Evolutionary conservation across 1,140 invertebrate species (phyloP), one percentile per base, ranked within the genome.

Genomic region (Druon quercuslanigerum): DNA sequence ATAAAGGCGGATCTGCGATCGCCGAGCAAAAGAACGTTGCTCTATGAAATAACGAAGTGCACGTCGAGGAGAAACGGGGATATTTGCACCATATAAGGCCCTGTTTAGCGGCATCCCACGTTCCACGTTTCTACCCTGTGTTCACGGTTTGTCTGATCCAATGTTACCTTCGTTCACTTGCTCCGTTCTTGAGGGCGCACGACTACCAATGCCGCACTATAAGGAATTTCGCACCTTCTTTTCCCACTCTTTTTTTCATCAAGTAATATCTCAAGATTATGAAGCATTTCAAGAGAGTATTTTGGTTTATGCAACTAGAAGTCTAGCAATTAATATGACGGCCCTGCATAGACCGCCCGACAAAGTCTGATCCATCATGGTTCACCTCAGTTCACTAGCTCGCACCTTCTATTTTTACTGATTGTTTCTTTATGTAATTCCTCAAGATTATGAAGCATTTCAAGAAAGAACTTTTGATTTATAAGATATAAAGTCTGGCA

Each of bases 81-180:
- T 81, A 83, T 83, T 83, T 83, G 74, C 71, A 74, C 82, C 82
- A 75, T 83, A 83, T 80, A 83, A 80, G 79, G 82, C 78, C 75
- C 74, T 79, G 80, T 77, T 83, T 83, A 83, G 82, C 78, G 75
- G 82, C 82, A 76, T 81, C 78, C 79, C 71, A 80, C 78, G 78
- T 81, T 83, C 75, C 74, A 72, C 72, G 76, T 73, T 79, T 73
- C 78, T 72, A 78, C 57, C 57, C 57, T 66, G 33, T 74, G 78
- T 80, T 80, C 77, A 73, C 78, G 72, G 77, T 50, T 75, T 76
- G 74, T 83, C 78, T 71, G 78, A 78, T 81, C 79, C 79, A 72
- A 79, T 81, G 82, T 81, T 81, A 74, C 74, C 75, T 74, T 60
- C 74, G 74, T 76, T 72, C 75, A 74, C 71, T 71, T 77, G 72